A percentile compares a stretch with the other conserved stretches of the same genome.
Conservation (phyloP, 1,140 invertebrate species). For the Fopius arisanus region DNA sequence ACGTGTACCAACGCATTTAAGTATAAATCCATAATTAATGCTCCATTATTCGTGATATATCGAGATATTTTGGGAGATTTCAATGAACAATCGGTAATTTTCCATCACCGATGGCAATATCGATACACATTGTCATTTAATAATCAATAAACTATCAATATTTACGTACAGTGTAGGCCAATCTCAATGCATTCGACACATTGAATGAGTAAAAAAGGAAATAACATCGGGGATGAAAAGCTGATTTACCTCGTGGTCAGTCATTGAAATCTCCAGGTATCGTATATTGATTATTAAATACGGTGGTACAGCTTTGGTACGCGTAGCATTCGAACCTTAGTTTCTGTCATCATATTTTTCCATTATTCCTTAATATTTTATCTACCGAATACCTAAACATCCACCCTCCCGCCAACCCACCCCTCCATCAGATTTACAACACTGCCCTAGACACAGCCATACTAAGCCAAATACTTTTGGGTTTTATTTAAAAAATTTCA, state of each 20-base stretch:
- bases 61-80: background rate
- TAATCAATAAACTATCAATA: slow-evolving; percentile 17
- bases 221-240: background rate
- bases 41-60: background rate
- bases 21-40: background rate
- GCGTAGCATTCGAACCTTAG: slow-evolving; percentile 42
- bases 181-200: background rate
- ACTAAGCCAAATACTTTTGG: slow-evolving; percentile 64
- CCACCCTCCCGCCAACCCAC: slow-evolving; percentile 3
- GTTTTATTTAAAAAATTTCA: slow-evolving; percentile 40
- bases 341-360: background rate
- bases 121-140: background rate
- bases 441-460: slow-evolving; percentile 63
- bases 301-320: slow-evolving; percentile 33
- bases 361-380: slow-evolving; percentile 32
- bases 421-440: slow-evolving; percentile 52
- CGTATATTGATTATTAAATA: background rate
- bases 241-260: background rate
- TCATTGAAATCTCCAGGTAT: background rate
- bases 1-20: slow-evolving; percentile 39
- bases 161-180: slow-evolving; percentile 21
- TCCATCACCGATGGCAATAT: background rate
- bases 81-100: background rate
- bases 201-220: slow-evolving; percentile 1
- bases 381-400: slow-evolving; percentile 43